Evolutionary conservation across 1,140 invertebrate species (phyloP), one percentile per base, ranked within the genome.

Genomic region (Drosophila subpulchrella): DNA sequence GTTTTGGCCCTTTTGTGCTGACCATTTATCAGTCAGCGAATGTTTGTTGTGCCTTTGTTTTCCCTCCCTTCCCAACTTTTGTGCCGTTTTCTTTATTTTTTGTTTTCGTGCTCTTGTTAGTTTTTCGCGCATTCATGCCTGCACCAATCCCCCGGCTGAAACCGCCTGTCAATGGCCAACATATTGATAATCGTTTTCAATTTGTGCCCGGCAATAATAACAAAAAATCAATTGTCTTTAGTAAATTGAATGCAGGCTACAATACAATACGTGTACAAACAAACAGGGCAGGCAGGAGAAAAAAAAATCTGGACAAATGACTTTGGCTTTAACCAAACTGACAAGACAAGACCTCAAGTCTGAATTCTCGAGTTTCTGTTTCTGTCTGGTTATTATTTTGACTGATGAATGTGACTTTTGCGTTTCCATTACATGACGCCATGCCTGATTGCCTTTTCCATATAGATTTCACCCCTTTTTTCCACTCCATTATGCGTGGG

Each of bases 101-200:
- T 59, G 60, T 59, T 70, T 51, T 76, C 47, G 44, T 34, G 2
- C 57, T 24, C 66, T 71, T 86, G 77, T 85, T 86, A 67, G 78
- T 73, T 86, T 86, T 86, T 86, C 78, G 82, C 83, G 82, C 83
- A 56, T 58, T 80, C 57, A 59, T 54, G 30, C 30, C 47, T 2
- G 24, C 4, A 6, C 42, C 32, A 34, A 34, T 7, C 17, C 24
- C 47, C 47, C 7, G 24, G 24, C 12, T 32, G 48, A 42, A 63
- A 36, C 60, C 8, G 71, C 12, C 78, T 88, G 75, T 67, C 83
- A 76, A 66, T 27, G 44, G 42, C 63, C 75, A 75, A 79, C 82
- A 82, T 86, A 88, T 86, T 86, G 79, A 86, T 86, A 86, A 88
- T 86, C 82, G 82, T 73, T 86, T 86, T 78, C 78, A 86, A 86